These are phyloP conservation scores for Apis dorsata DNA, from an alignment of 1,140 invertebrate genomes.

Conservation along the genomic window DNA sequence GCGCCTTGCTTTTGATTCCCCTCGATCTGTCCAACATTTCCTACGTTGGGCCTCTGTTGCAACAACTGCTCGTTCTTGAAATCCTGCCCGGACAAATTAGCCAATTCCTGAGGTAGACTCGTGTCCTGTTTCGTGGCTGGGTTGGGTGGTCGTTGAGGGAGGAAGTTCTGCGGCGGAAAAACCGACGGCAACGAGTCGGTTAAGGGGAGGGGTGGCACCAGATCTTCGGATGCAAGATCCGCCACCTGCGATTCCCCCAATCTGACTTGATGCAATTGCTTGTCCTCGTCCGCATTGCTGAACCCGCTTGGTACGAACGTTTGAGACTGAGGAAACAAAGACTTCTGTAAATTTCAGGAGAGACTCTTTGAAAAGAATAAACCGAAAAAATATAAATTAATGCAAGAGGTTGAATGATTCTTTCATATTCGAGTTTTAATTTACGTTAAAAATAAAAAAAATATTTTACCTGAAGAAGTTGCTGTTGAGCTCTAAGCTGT, in stretches of 20 bases:
- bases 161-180: slow-evolving; percentile 71
- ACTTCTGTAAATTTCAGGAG: background rate
- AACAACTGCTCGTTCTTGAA: slow-evolving; percentile 32
- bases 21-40: slow-evolving; percentile 9
- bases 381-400: background rate
- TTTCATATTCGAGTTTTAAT: too few relatives aligned
- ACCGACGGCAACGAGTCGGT: slow-evolving; percentile 72
- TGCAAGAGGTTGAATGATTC: too few relatives aligned
- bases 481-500: slow-evolving; percentile 74
- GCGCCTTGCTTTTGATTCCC: slow-evolving; percentile 13
- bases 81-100: slow-evolving; percentile 34
- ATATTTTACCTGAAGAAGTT: slow-evolving; percentile 71
- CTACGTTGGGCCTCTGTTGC: slow-evolving; percentile 25
- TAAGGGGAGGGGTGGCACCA: slow-evolving; percentile 68
- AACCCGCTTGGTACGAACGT: slow-evolving; percentile 69
- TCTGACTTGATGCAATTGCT: slow-evolving; percentile 63
- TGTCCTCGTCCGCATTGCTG: slow-evolving; percentile 64
- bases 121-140: slow-evolving; percentile 36
- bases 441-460: background rate
- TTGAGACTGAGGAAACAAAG: slow-evolving; percentile 66
- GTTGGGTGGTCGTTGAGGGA: slow-evolving; percentile 50
- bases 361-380: background rate
- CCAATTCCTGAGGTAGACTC: slow-evolving; percentile 19
- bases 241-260: slow-evolving; percentile 62
- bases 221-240: slow-evolving; percentile 63